Base-by-base conservation (phyloP, 2,888 invertebrate species). In the Yponomeuta evonymella region DNA sequence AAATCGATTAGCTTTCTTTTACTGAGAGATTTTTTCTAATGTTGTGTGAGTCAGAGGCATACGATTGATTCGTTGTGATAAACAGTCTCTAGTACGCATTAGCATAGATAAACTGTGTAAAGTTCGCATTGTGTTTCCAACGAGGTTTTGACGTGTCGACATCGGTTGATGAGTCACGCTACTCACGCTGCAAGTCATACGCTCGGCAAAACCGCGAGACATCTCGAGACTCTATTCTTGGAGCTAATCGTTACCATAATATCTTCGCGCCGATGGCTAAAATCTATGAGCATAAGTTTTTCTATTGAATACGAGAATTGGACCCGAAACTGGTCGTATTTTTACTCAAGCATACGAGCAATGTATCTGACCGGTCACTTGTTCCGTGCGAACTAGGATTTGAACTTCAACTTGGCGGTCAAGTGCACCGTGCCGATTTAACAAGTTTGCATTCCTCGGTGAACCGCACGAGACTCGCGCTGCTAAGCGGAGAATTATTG, bases 71-170 rank as follows among this genome's bases (percentile, higher is more conserved):
- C 29, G 11, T 30, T 23, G 48, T 68, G 48, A 68, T 68, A 68
- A 67, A 51, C 8, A 43, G 5, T 15, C 33, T 43, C 33, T 43
- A 15, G 51, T 8, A 30, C 68, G 68, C 51, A 68, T 68, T 68
- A 68, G 76, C 76, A 80, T 83, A 84, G 83, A 88, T 85, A 88
- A 86, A 86, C 82, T 74, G 77, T 74, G 74, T 15, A 58, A 75
- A 81, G 79, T 83, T 83, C 81, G 79, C 79, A 79, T 78, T 76
- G 79, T 85, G 82, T 86, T 84, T 82, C 83, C 12, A 82, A 85
- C 84, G 82, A 86, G 81, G 79, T 80, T 84, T 86, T 85, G 85
- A 85, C 80, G 79, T 79, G 81, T 81, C 85, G 84, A 84, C 84
- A 84, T 77, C 79, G 15, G 79, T 77, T 86, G 85, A 87, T 88